These are phyloP conservation scores for Oikopleura dioica DNA, from an alignment of 23 tunicate species.

Conservation along the genomic window DNA sequence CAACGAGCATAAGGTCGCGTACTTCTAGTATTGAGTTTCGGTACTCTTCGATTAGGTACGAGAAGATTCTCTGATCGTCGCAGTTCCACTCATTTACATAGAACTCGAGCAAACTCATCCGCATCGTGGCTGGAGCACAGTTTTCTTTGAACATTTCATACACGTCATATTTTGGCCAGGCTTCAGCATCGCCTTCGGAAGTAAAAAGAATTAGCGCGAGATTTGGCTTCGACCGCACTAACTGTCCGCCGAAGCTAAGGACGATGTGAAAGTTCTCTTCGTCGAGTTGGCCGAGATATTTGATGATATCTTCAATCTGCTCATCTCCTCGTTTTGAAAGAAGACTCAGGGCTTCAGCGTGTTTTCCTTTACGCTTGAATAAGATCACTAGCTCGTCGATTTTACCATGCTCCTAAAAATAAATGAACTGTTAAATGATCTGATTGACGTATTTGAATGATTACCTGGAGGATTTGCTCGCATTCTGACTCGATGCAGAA, in stretches of 20 bases:
- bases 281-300: not conserved
- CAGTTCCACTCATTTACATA: not conserved
- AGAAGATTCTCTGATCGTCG: not conserved
- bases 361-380: too few species aligned
- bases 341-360: too few species aligned
- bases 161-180: not conserved
- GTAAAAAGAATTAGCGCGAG: not conserved
- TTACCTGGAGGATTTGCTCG: too few species aligned
- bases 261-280: not conserved
- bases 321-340: too few species aligned
- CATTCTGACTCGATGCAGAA: too few species aligned
- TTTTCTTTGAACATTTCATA: not conserved
- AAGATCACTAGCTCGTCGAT: too few species aligned
- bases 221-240: not conserved
- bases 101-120: not conserved
- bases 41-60: not conserved
- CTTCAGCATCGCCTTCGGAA: not conserved
- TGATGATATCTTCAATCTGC: not conserved
- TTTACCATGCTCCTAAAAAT: too few species aligned
- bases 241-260: not conserved
- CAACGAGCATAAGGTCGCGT: not conserved
- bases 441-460: too few species aligned
- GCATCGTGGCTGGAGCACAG: not conserved
- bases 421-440: too few species aligned
- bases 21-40: not conserved